phyloP scores from a whole-genome alignment of 2,888 invertebrate genomes.

The Drosophila limbata region DNA sequence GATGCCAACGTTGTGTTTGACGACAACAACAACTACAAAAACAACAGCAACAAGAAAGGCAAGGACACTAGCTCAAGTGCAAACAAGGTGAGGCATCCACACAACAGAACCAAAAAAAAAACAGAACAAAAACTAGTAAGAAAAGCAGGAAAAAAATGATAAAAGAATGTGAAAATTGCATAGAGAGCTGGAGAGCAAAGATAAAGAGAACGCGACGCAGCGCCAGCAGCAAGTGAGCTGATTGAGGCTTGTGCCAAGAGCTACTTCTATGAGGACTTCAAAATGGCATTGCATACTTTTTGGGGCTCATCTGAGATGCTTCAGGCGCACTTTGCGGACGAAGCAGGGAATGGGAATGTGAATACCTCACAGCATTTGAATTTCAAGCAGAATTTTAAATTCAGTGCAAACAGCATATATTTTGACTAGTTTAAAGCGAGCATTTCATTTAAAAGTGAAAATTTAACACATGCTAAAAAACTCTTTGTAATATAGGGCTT shows the following conservation, averaged over 20 bases:
- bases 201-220: constrained; percentile 45
- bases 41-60: constrained; percentile 59
- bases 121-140: constrained; percentile 4
- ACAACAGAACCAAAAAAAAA: constrained; percentile 18
- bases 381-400: constrained; percentile 34
- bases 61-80: constrained; percentile 65
- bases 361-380: constrained; percentile 15
- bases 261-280: constrained; percentile 50
- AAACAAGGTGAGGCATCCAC: constrained; percentile 58
- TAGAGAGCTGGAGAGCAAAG: constrained; percentile 11
- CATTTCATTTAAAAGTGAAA: neutral
- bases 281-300: constrained; percentile 59
- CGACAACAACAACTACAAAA: too few species aligned
- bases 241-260: constrained; percentile 52
- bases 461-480: neutral
- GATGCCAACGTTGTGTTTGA: constrained; percentile 23
- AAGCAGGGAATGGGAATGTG: too few species aligned
- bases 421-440: neutral
- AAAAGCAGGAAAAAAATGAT: constrained; percentile 25
- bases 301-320: constrained; percentile 19
- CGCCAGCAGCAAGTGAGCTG: constrained; percentile 46
- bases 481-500: constrained; percentile 18
- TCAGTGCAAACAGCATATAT: constrained; percentile 1
- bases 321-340: constrained; percentile 29
- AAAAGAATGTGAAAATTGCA: constrained; percentile 4